Percentiles rank a stretch among this genome's conserved stretches.
These are phyloP conservation scores for Phylloscopus trochiloides DNA, from an alignment of 2,113 vertebrate species.

Conservation along the genomic window DNA sequence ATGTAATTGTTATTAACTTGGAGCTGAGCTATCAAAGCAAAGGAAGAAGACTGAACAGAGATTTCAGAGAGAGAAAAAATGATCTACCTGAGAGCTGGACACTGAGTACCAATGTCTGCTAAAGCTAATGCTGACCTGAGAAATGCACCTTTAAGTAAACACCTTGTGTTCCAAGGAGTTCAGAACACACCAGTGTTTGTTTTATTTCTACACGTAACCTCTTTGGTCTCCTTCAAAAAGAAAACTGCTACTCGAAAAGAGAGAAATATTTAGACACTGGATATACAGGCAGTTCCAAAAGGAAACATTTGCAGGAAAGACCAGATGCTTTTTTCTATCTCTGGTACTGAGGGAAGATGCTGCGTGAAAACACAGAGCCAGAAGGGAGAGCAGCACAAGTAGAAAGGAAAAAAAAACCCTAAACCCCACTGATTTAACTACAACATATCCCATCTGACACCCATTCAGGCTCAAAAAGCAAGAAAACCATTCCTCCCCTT, in stretches of 20 bases:
- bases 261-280: conserved; percentile 62
- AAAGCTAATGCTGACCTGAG: neutral
- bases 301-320: conserved; percentile 47
- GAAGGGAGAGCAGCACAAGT: neutral
- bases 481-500: neutral
- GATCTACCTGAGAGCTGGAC: neutral
- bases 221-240: conserved; percentile 49
- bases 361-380: neutral
- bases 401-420: neutral
- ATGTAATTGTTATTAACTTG: neutral
- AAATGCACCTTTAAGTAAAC: neutral
- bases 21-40: neutral
- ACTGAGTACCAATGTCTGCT: neutral
- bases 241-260: conserved; percentile 39
- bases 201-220: conserved; percentile 48
- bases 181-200: conserved; percentile 26
- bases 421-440: neutral
- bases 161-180: neutral
- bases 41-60: neutral
- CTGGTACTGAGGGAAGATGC: neutral
- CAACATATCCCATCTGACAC: neutral
- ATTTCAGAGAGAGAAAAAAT: neutral
- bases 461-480: neutral
- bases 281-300: conserved; percentile 50
- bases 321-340: neutral